Conservation (phyloP, 2,888 invertebrate genomes). For the Drosophila diplacantha region DNA sequence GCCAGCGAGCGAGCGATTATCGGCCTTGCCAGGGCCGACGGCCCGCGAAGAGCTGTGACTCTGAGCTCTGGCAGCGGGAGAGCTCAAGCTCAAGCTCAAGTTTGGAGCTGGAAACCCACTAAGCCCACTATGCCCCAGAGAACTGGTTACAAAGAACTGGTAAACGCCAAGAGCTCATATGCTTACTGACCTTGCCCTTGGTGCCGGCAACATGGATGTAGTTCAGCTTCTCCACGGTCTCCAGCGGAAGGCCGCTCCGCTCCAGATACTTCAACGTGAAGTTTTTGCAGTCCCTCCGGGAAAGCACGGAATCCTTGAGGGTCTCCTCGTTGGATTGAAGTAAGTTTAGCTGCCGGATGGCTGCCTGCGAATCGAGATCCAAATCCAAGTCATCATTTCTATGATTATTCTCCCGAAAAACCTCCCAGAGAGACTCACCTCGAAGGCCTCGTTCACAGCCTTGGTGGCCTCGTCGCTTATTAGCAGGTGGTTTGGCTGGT, state of each 20-base stretch:
- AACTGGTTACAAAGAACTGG: conserved; percentile 4
- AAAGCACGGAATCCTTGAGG: conserved; percentile 78
- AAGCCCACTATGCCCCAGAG: background rate
- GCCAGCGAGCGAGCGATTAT: conserved; percentile 13
- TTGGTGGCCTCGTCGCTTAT: conserved; percentile 5
- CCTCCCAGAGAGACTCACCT: conserved; percentile 42
- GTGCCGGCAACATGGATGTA: conserved; percentile 98
- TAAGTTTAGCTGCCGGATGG: conserved; percentile 83
- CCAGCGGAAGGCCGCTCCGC: conserved; percentile 82
- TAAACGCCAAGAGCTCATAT: background rate
- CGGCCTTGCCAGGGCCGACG: background rate
- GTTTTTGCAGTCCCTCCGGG: conserved; percentile 67
- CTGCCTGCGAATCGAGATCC: conserved; percentile 79
- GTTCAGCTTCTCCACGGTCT: conserved; percentile 84
- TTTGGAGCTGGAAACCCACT: background rate
- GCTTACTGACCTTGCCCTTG: conserved; percentile 89
- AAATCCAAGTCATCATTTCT: background rate
- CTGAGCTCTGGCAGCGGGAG: background rate
- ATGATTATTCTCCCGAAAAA: background rate
- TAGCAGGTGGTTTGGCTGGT: background rate
- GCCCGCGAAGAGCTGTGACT: background rate
- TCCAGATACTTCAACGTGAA: conserved; percentile 81
- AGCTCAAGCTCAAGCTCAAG: conserved; percentile 10
- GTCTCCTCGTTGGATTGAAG: conserved; percentile 85
- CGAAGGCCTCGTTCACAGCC: conserved; percentile 43